Percentiles rank a stretch among this genome's conserved stretches.
These are phyloP conservation scores for Agrochola lychnidis DNA, from an alignment of 2,888 invertebrate genomes.

Conservation along the genomic window DNA sequence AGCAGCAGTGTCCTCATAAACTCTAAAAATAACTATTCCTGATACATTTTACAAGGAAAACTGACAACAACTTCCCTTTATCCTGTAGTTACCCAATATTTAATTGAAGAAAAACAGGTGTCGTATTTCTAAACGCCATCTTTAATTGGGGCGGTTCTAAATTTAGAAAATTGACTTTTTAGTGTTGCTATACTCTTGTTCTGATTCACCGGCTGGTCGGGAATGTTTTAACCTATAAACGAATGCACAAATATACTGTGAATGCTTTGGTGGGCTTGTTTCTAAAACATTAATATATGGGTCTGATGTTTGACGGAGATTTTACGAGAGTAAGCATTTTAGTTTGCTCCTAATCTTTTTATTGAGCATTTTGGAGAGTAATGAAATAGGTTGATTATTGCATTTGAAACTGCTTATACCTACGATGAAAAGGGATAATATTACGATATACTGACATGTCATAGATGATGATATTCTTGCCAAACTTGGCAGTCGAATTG, in stretches of 20 bases:
- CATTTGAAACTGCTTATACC: neutral
- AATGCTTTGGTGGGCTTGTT: constrained; percentile 48
- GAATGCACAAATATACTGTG: constrained; percentile 51
- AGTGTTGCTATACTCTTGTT: constrained; percentile 70
- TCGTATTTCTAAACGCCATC: constrained; percentile 75
- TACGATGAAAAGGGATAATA: neutral
- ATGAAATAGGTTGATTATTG: neutral
- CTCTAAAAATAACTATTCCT: constrained; percentile 51
- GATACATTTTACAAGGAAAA: constrained; percentile 42
- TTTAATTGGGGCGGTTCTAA: constrained; percentile 79
- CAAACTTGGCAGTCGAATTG: neutral
- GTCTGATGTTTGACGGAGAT: constrained; percentile 23
- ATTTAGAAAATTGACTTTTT: constrained; percentile 78
- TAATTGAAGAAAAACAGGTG: constrained; percentile 76
- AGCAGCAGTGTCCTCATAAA: constrained; percentile 49
- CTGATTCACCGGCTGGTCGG: constrained; percentile 59
- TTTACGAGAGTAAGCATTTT: constrained; percentile 16
- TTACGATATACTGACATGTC: neutral
- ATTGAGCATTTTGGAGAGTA: constrained; percentile 9
- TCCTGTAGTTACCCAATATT: constrained; percentile 53
- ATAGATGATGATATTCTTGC: neutral
- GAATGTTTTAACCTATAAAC: constrained; percentile 66
- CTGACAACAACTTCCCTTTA: constrained; percentile 30
- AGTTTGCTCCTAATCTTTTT: constrained; percentile 24
- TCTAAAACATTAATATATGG: constrained; percentile 47